Evolutionary conservation across 2,888 invertebrate genomes (phyloP).

Genomic region (Danaus chrysippus): DNA sequence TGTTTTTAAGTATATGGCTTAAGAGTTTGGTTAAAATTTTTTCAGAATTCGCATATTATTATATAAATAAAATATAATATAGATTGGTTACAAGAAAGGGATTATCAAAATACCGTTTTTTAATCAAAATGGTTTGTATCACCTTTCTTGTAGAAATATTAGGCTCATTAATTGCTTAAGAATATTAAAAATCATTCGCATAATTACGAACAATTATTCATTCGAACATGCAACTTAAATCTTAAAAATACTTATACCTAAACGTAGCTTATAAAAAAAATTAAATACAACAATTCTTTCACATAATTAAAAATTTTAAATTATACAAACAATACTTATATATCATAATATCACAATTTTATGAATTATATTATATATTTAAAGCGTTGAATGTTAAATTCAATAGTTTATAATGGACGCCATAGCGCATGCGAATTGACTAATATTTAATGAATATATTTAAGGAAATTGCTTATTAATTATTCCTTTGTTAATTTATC

Average conservation of each 20-base stretch:
- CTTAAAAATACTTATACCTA: no score
- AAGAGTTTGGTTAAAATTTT: background rate
- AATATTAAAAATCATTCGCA: background rate
- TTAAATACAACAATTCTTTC: no score
- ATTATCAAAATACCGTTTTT: conserved; percentile 55
- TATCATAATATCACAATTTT: background rate
- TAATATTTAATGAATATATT: background rate
- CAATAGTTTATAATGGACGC: background rate
- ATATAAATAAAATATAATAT: conserved; percentile 18
- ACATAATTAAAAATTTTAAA: no score
- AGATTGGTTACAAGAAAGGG: conserved; percentile 46
- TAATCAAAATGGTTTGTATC: conserved; percentile 56
- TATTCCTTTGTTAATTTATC: conserved; percentile 64
- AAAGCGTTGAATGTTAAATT: background rate
- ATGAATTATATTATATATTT: background rate
- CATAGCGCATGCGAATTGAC: background rate
- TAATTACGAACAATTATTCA: no score
- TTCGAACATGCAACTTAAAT: no score
- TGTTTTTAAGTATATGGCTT: background rate
- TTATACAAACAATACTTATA: background rate
- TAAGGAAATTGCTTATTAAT: conserved; percentile 5
- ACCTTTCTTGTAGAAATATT: conserved; percentile 40
- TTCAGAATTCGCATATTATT: background rate
- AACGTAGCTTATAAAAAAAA: no score
- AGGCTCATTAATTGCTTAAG: background rate